Evolutionary conservation across 2,113 vertebrate species (phyloP).

Genomic region (Acanthisitta chloris): DNA sequence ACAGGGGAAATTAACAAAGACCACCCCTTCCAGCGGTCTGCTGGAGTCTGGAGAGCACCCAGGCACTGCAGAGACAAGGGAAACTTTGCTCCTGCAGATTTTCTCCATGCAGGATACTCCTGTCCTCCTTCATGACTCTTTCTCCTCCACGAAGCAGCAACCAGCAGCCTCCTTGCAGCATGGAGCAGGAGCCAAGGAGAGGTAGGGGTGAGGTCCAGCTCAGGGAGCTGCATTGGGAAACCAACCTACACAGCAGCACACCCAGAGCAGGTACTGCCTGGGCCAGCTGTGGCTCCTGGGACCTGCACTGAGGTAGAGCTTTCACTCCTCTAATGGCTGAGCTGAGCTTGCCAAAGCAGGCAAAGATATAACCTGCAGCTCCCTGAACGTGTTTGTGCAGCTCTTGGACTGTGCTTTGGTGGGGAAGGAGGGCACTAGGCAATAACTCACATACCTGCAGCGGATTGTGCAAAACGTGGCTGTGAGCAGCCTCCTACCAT

Average conservation of each 20-base stretch:
- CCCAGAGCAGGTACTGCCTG: not conserved
- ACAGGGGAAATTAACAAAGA: accelerated
- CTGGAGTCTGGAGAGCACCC: not conserved
- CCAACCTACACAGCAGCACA: accelerated
- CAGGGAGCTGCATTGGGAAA: accelerated
- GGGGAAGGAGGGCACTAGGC: slow-evolving; percentile 40
- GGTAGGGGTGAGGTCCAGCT: not conserved
- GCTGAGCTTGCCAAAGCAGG: slow-evolving; percentile 44
- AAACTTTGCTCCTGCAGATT: accelerated
- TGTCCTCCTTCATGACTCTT: accelerated
- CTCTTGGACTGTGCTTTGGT: not conserved
- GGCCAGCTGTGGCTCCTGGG: not conserved
- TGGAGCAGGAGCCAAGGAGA: not conserved
- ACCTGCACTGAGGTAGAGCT: not conserved
- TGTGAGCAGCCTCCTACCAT: slow-evolving; percentile 4
- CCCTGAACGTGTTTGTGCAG: slow-evolving; percentile 48
- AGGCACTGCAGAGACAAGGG: not conserved
- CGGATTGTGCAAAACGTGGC: slow-evolving; percentile 49
- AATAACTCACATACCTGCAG: slow-evolving; percentile 44
- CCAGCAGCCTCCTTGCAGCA: not conserved
- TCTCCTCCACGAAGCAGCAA: not conserved
- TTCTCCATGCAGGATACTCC: not conserved
- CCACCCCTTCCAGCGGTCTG: not conserved
- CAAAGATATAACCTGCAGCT: slow-evolving; percentile 32
- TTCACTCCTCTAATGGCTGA: not conserved